phyloP scores from a whole-genome alignment of 2,888 invertebrate genomes.

The Phalangium opilio region DNA sequence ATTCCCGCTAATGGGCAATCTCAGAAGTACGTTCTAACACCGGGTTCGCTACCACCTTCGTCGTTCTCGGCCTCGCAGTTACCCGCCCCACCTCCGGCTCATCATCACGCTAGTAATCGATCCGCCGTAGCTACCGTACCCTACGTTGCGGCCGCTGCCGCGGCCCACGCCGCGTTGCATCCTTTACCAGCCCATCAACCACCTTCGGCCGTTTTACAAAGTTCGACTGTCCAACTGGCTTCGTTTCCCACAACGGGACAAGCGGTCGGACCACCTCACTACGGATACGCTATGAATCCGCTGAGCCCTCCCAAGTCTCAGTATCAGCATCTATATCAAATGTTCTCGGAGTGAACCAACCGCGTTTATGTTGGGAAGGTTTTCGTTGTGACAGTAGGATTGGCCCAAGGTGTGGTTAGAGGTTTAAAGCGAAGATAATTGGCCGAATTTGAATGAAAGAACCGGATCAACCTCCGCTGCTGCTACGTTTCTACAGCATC shows the following conservation, averaged over 20 bases:
- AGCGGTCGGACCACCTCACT: slow-evolving; percentile 31
- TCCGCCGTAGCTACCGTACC: slow-evolving; percentile 30
- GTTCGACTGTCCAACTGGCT: slow-evolving; percentile 13
- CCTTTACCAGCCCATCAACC: slow-evolving; percentile 63
- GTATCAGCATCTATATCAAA: slow-evolving; percentile 46
- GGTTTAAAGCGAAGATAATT: too few species aligned
- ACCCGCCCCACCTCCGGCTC: slow-evolving; percentile 56
- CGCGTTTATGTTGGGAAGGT: too few species aligned
- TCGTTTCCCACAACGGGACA: slow-evolving; percentile 48
- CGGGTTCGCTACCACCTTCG: slow-evolving; percentile 36
- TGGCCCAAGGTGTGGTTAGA: too few species aligned
- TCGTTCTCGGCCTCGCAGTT: slow-evolving; percentile 29
- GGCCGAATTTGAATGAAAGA: too few species aligned
- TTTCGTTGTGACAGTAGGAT: too few species aligned
- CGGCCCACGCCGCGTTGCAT: slow-evolving; percentile 45
- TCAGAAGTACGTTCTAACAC: slow-evolving; percentile 29
- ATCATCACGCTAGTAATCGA: slow-evolving; percentile 49
- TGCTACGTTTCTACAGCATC: too few species aligned
- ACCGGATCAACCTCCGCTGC: too few species aligned
- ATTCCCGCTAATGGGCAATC: slow-evolving; percentile 17
- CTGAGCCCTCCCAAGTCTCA: slow-evolving; percentile 54
- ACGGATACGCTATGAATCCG: slow-evolving; percentile 48
- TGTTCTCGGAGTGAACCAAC: slow-evolving; percentile 51
- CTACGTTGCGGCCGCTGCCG: slow-evolving; percentile 21
- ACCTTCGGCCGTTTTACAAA: slow-evolving; percentile 22